Percentiles rank a stretch among this genome's conserved stretches.
Evolutionary conservation across 2,797 vertebrate genomes (phyloP).

Genomic region (Platyrinchus mystaceus): DNA sequence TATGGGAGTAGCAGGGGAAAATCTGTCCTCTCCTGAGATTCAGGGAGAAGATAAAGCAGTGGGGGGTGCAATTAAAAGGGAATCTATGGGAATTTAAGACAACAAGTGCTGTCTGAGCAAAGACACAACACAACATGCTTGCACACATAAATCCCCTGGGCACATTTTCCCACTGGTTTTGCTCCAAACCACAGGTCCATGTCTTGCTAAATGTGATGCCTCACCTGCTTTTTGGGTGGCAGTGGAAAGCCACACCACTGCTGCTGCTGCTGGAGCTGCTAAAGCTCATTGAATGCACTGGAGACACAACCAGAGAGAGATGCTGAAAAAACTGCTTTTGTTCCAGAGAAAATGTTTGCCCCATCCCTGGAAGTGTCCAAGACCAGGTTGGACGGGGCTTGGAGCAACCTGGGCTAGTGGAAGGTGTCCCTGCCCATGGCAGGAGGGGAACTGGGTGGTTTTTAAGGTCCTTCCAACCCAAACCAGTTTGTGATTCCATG

Average conservation of each 20-base stretch:
- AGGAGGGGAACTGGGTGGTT: no score
- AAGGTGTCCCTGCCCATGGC: neutral
- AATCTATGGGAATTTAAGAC: neutral
- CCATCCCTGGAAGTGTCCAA: neutral
- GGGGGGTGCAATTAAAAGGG: neutral
- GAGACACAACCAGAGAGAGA: neutral
- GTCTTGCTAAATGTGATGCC: neutral
- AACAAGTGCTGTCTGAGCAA: neutral
- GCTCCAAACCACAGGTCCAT: neutral
- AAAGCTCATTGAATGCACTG: neutral
- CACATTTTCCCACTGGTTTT: neutral
- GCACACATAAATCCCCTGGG: neutral
- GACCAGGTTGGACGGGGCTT: accelerated
- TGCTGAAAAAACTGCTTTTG: neutral
- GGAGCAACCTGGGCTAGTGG: neutral
- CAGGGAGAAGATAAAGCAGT: neutral
- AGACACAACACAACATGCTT: accelerated
- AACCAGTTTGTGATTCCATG: neutral
- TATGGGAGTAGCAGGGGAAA: neutral
- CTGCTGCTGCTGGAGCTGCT: neutral
- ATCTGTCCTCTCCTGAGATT: neutral
- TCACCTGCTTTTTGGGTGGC: neutral
- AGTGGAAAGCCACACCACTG: neutral
- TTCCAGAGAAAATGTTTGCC: neutral
- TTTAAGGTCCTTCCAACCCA: neutral